phyloP scores from a whole-genome alignment of 2,888 invertebrate species.

The Drosophila sordidapex region DNA sequence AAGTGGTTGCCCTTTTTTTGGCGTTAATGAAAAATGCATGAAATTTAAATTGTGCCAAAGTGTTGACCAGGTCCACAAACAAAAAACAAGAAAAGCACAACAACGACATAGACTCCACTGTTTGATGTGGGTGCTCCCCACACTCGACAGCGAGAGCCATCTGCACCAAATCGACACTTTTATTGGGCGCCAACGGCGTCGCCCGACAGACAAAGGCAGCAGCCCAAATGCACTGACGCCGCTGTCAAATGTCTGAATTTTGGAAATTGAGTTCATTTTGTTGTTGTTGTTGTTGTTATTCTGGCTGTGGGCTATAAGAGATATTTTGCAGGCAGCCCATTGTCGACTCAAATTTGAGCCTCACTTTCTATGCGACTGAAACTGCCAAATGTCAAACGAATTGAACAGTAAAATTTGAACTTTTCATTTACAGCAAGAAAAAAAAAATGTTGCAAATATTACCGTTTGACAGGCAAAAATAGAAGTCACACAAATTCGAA shows the following conservation, averaged over 20 bases:
- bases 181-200: constrained; percentile 42
- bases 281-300: not conserved
- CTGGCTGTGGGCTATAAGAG: constrained; percentile 26
- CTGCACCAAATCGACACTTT: constrained; percentile 58
- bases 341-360: constrained; percentile 46
- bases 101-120: not conserved
- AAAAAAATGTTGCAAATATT: constrained; percentile 29
- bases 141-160: constrained; percentile 26
- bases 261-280: constrained; percentile 31
- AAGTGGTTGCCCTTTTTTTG: constrained; percentile 60
- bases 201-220: constrained; percentile 45
- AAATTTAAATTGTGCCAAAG: constrained; percentile 82
- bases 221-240: constrained; percentile 31
- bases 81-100: not conserved
- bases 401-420: constrained; percentile 79
- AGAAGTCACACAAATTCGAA: constrained; percentile 5
- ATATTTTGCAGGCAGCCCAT: constrained; percentile 41
- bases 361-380: constrained; percentile 76
- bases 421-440: constrained; percentile 60
- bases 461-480: constrained; percentile 25
- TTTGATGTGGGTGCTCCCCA: constrained; percentile 34
- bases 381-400: constrained; percentile 77
- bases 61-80: constrained; percentile 49
- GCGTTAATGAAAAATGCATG: constrained; percentile 83
- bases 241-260: constrained; percentile 72